These are phyloP conservation scores for Melanerpes aurifrons DNA, from an alignment of 2,113 vertebrate genomes.

Conservation along the genomic window DNA sequence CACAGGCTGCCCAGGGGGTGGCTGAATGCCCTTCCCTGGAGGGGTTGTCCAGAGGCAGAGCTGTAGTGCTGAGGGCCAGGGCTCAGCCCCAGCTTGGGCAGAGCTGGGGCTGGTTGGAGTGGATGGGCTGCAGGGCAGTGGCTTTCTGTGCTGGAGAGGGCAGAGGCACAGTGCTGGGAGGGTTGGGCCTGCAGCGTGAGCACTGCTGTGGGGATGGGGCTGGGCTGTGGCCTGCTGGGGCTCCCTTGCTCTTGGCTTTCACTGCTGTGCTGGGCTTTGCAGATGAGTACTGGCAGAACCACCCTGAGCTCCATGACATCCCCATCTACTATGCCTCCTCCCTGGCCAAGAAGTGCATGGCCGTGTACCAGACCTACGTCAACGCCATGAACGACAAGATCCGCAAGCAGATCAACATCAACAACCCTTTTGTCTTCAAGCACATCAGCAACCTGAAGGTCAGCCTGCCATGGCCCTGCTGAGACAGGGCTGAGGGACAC, in stretches of 20 bases:
- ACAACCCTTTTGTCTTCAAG: slow-evolving; percentile 98
- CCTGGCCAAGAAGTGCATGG: slow-evolving; percentile 98
- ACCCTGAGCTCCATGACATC: slow-evolving; percentile 97
- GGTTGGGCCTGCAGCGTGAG: not conserved
- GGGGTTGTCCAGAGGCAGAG: too few relatives aligned
- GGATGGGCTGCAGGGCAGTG: too few relatives aligned
- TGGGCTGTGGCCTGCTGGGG: not conserved
- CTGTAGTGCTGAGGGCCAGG: too few relatives aligned
- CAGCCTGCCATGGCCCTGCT: not conserved
- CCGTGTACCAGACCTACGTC: slow-evolving; percentile 97
- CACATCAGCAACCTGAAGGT: slow-evolving; percentile 99
- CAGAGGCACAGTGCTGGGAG: not conserved
- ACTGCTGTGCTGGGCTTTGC: not conserved
- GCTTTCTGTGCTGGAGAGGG: too few relatives aligned
- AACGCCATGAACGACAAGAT: slow-evolving; percentile 99
- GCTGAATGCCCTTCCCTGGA: too few relatives aligned
- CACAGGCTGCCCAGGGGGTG: too few relatives aligned
- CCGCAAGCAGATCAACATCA: slow-evolving; percentile 98
- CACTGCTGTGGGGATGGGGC: not conserved
- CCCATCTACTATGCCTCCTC: slow-evolving; percentile 98
- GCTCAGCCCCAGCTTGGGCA: too few relatives aligned
- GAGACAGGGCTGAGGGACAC: not conserved
- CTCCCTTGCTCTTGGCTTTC: not conserved
- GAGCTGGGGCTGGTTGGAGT: too few relatives aligned
- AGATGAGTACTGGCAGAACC: slow-evolving; percentile 99